Evolutionary conservation across 2,888 invertebrate species (phyloP).

Genomic region (Galerucella nymphaeae): DNA sequence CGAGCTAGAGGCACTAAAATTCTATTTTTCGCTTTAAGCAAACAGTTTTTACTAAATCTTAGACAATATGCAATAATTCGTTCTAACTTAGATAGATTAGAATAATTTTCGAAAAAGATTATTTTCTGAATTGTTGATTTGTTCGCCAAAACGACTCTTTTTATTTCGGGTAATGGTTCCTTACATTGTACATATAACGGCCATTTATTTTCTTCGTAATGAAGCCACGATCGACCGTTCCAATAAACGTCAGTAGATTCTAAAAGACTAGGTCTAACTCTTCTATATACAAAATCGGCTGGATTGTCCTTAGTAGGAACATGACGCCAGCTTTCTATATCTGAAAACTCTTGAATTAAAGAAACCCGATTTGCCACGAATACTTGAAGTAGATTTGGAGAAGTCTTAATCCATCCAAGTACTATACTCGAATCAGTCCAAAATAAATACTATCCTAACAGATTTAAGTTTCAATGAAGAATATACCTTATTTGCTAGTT

Average conservation of each 20-base stretch:
- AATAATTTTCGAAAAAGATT: not conserved
- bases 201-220: conserved; percentile 5
- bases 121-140: not conserved
- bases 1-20: not conserved
- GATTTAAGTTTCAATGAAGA: too few species aligned
- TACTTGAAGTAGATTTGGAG: conserved; percentile 30
- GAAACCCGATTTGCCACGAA: conserved; percentile 39
- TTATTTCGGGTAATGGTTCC: conserved; percentile 12
- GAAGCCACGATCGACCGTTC: conserved; percentile 33
- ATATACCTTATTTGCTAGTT: too few species aligned
- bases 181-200: not conserved
- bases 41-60: conserved; percentile 26
- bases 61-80: not conserved
- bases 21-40: not conserved
- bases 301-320: conserved; percentile 24
- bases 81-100: not conserved
- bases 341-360: conserved; percentile 29
- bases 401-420: conserved; percentile 12
- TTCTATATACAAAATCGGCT: conserved; percentile 33
- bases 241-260: conserved; percentile 27
- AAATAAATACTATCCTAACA: not conserved
- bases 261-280: conserved; percentile 21
- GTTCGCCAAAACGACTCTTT: not conserved
- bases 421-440: conserved; percentile 14
- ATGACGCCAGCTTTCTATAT: conserved; percentile 33